Base-by-base conservation (phyloP, 2,113 vertebrate species). In the Sapajus apella region DNA sequence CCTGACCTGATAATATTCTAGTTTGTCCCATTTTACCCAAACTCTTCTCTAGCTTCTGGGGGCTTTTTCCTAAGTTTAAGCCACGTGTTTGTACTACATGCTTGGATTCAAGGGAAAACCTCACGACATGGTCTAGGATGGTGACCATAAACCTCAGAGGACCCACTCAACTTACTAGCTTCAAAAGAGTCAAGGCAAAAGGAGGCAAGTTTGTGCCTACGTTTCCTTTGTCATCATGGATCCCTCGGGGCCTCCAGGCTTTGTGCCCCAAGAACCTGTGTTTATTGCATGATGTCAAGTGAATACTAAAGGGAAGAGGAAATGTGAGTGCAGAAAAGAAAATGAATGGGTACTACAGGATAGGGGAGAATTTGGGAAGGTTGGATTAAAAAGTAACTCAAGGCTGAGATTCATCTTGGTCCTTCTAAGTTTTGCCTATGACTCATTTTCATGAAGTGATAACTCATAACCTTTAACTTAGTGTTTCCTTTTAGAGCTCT, bases 381-480 rank as follows among this genome's bases (percentile, higher is more conserved):
- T 93, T 95, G 75, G 9, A 66, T 68, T 76, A 88, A 87, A 96
- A 93, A 73, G 96, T 30, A 91, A 87, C 50, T 92, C 75, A 37
- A 61, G 32, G 56, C 68, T 97, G 84, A 80, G 47, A 86, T 83
- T 84, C 25, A 87, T 75, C 30, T 83, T 84, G 45, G 27, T 90
- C 79, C 68, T 89, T 52, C 61, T 55, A 90, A 76, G 6, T 61
- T 92, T 92, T 92, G 76, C 43, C 68, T 56, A 35, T 68, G 80
- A 97, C 37, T 90, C 52, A 61, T 73, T 93, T 97, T 94, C 52
- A 93, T 66, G 43, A 95, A 77, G 64, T 82, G 55, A 58, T 30
- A 37, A n/a, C 80, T 91, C 84, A 88, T 64, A 77, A 81, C 35
- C 37, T 94, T 97, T 43, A 82, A 72, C 35, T 52, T 93, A 82